Base-by-base conservation (phyloP, 2,888 invertebrate species). In the Belgica antarctica region DNA sequence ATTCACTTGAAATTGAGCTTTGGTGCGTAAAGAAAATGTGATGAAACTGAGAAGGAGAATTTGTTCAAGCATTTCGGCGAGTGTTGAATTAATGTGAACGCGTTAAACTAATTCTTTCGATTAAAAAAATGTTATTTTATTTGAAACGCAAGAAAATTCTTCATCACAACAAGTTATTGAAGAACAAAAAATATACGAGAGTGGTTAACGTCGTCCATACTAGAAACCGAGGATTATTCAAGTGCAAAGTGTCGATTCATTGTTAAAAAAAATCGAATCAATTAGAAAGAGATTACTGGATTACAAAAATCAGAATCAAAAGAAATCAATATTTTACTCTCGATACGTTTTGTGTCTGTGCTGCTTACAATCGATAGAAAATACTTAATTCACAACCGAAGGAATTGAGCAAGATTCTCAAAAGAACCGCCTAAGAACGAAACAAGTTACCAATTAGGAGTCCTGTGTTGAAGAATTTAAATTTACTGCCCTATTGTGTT, bases 1-100 rank as follows among this genome's bases (percentile, higher is more conserved):
- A 41, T n/a, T n/a, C n/a, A n/a, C 10, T 41, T 41, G 41, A 41
- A 41, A 41, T 12, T 41, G 41, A 41, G n/a, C 41, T 41, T 15
- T 15, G 41, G 52, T 52, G 52, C 52, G 52, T 52, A 22, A 52
- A n/a, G n/a, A n/a, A n/a, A 52, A 52, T 52, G 52, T 52, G 52
- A 52, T 52, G 7, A 31, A 31, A 31, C 34, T 31, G 5, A 31
- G 12, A 31, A 31, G 12, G 34, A 31, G 12, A 31, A 31, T 12
- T 8, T 8, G 7, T 31, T 17, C 12, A 19, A 17, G 52, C n/a
- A 41, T 41, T 34, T 41, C n/a, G 3, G 10, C 41, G 41, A 41
- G 15, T n/a, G 3, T 5, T 12, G 41, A 41, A 7, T 31, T 41
- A 15, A 41, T n/a, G 41, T 41, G 41, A 12, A 41, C 12, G 12